Base-by-base conservation (phyloP, 1,140 invertebrate species). In the Calosoma granatense region DNA sequence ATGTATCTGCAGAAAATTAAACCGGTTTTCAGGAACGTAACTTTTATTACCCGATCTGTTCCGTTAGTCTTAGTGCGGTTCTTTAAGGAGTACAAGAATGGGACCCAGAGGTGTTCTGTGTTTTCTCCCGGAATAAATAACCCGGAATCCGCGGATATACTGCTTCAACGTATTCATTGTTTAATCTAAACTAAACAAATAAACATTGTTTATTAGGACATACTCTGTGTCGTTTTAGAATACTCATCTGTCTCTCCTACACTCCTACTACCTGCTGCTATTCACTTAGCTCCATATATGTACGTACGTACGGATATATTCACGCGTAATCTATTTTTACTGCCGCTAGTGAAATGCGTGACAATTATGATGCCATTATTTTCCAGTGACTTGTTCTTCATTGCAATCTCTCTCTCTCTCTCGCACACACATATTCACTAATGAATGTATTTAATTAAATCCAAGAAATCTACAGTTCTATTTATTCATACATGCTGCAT, bases 151-250 rank as follows among this genome's bases (percentile, higher is more conserved):
- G 15, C 17, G 6, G 9, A 17, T 9, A 47, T 12, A 4, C 41
- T 47, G 26, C n/a, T 47, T 17, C 15, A 17, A 17, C 17, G 41
- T 47, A 47, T 47, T 47, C 41, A 47, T 47, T 47, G 41, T 47
- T 47, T 47, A 47, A 47, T 47, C 41, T 17, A 17, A 47, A 47
- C 41, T 47, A 47, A 47, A 47, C 41, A 47, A 17, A 47, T 47
- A 47, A 47, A 47, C 41, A 17, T 47, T 47, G 41, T 47, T 47
- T 47, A 47, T 47, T 11, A 17, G 9, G 6, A 11, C 3, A 17
- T 12, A 17, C 6, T 47, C 17, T 47, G n/a, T n/a, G n/a, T n/a
- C n/a, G n/a, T n/a, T n/a, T n/a, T n/a, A n/a, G n/a, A n/a, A n/a
- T n/a, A n/a, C n/a, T n/a, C n/a, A n/a, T n/a, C n/a, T n/a, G n/a